These are phyloP conservation scores for Eidolon helvum DNA, from an alignment of 2,113 vertebrate species.

Conservation along the genomic window DNA sequence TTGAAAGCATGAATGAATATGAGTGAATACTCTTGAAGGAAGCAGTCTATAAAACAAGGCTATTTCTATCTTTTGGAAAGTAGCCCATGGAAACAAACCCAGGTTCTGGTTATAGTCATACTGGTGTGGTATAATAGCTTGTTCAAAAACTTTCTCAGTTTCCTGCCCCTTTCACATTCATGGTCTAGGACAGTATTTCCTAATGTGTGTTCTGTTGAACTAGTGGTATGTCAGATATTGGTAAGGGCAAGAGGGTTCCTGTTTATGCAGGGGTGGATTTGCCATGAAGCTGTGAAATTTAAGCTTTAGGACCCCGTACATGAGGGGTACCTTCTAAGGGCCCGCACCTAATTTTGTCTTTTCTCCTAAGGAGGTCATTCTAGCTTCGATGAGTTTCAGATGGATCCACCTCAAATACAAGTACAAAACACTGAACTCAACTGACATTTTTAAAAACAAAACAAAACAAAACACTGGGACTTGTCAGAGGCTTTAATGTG, in stretches of 20 bases:
- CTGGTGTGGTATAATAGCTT: neutral
- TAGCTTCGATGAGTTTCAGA: neutral
- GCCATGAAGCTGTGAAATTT: neutral
- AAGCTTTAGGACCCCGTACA: neutral
- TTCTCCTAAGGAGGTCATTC: neutral
- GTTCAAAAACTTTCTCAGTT: neutral
- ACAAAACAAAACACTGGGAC: neutral
- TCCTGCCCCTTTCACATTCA: neutral
- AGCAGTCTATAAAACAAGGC: neutral
- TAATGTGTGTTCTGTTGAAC: neutral
- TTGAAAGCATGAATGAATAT: neutral
- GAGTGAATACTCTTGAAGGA: neutral
- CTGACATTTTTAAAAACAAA: neutral
- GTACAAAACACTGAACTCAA: neutral
- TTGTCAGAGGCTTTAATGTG: neutral
- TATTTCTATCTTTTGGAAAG: slow-evolving; percentile 27
- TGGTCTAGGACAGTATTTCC: neutral
- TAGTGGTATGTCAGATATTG: neutral
- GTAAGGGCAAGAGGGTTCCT: neutral
- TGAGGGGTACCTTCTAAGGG: neutral
- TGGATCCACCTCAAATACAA: neutral
- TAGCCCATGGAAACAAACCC: slow-evolving; percentile 8
- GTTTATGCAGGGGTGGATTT: neutral
- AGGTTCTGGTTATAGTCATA: neutral
- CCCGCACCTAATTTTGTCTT: neutral